These are phyloP conservation scores for Reticulitermes speratus DNA, from an alignment of 1,140 invertebrate species.

Conservation along the genomic window DNA sequence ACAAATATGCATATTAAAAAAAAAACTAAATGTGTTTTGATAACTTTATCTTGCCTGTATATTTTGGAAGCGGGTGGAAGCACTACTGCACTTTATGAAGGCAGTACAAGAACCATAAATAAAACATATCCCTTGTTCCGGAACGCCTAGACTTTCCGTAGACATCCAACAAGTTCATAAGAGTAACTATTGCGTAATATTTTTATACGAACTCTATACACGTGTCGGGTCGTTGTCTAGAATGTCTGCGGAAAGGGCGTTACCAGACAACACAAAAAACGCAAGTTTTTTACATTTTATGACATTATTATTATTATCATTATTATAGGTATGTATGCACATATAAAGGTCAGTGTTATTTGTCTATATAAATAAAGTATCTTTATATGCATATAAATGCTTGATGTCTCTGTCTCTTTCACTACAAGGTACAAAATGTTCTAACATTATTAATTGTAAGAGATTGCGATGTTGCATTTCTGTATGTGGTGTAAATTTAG, in stretches of 20 bases:
- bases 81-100: constrained; percentile 21
- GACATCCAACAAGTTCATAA: constrained; percentile 27
- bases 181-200: constrained; percentile 28
- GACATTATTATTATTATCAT: constrained; percentile 19
- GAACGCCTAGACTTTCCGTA: constrained; percentile 33
- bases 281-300: constrained; percentile 28
- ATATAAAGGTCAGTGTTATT: constrained; percentile 31
- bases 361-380: constrained; percentile 22
- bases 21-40: constrained; percentile 23
- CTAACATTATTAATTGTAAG: constrained; percentile 28
- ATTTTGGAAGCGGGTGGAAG: constrained; percentile 25
- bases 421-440: constrained; percentile 24
- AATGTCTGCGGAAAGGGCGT: constrained; percentile 33
- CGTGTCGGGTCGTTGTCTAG: constrained; percentile 35
- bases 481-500: constrained; percentile 32
- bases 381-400: constrained; percentile 27
- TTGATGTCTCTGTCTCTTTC: constrained; percentile 22
- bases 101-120: constrained; percentile 33
- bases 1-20: background rate
- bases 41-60: constrained; percentile 29
- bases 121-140: constrained; percentile 31
- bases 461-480: constrained; percentile 31
- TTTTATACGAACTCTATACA: constrained; percentile 32
- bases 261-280: constrained; percentile 26
- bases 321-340: constrained; percentile 25